Conservation (phyloP, 1,140 invertebrate genomes). For the Pantala flavescens region DNA sequence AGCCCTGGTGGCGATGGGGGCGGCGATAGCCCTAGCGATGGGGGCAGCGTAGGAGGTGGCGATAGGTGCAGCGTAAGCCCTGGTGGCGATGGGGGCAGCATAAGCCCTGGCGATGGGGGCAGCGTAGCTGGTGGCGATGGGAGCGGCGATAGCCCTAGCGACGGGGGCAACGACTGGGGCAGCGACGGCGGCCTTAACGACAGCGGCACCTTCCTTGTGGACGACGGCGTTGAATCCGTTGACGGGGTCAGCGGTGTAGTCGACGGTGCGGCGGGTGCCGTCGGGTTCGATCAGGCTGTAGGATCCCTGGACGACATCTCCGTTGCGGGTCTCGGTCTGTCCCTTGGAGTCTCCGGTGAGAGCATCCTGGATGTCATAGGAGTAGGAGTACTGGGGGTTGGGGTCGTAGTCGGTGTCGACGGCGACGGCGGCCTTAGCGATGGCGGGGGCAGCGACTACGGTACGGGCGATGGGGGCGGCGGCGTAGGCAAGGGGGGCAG, state of each 20-base stretch:
- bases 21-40: conserved; percentile 4
- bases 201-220: not conserved
- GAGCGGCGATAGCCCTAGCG: too few relatives aligned
- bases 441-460: conserved; percentile 21
- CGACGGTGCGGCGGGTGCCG: conserved; percentile 42
- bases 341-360: conserved; percentile 43
- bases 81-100: too few relatives aligned
- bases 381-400: conserved; percentile 43
- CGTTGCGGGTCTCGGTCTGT: conserved; percentile 41
- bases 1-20: too few relatives aligned
- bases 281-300: conserved; percentile 46
- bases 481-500: conserved; percentile 22
- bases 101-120: conserved; percentile 16
- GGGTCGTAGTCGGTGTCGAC: conserved; percentile 38
- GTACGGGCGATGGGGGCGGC: too few relatives aligned
- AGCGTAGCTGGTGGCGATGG: not conserved
- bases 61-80: too few relatives aligned
- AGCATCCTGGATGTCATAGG: conserved; percentile 42
- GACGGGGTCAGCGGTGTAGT: conserved; percentile 38
- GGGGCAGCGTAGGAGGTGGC: too few relatives aligned
- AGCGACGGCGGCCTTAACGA: too few relatives aligned
- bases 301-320: conserved; percentile 42
- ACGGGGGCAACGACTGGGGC: not conserved
- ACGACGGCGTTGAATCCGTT: conserved; percentile 24
- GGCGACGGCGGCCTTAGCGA: conserved; percentile 27